These are phyloP conservation scores for Drosophila ogumai DNA, from an alignment of 1,140 invertebrate genomes.

Conservation along the genomic window DNA sequence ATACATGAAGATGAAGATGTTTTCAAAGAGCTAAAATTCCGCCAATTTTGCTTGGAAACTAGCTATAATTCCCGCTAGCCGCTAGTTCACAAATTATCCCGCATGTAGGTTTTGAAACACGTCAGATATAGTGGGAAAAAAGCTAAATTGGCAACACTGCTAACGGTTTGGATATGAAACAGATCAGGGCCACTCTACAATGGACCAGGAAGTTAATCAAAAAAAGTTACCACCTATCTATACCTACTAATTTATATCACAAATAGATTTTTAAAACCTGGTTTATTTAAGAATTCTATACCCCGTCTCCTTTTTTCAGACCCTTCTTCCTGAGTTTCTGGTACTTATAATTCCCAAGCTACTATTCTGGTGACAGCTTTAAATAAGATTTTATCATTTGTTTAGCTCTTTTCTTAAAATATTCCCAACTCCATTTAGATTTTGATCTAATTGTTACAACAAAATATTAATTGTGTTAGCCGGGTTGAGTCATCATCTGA, in stretches of 20 bases:
- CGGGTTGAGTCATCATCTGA: slow-evolving; percentile 27
- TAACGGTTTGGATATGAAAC: slow-evolving; percentile 1
- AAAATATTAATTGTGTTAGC: slow-evolving; percentile 12
- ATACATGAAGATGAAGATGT: too few species aligned
- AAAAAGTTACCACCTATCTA: too few species aligned
- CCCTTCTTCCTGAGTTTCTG: background rate
- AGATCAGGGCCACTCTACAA: slow-evolving; percentile 24
- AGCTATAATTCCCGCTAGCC: too few species aligned
- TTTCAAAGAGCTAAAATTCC: too few species aligned
- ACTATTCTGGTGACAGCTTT: background rate
- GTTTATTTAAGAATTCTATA: background rate
- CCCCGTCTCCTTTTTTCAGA: background rate
- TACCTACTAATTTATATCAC: too few species aligned
- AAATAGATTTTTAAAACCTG: too few species aligned
- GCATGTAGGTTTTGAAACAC: too few species aligned
- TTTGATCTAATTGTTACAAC: slow-evolving; percentile 18
- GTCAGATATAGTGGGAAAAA: too few species aligned
- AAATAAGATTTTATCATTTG: background rate
- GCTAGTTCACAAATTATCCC: too few species aligned
- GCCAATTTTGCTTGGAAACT: too few species aligned
- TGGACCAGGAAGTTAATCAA: background rate
- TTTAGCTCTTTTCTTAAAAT: background rate
- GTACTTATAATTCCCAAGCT: background rate
- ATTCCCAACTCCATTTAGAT: slow-evolving; percentile 7
- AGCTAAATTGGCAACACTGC: too few species aligned